Percentiles rank a stretch among this genome's conserved stretches.
Evolutionary conservation across 2,113 vertebrate species (phyloP).

Genomic region (Muntiacus muntjak): DNA sequence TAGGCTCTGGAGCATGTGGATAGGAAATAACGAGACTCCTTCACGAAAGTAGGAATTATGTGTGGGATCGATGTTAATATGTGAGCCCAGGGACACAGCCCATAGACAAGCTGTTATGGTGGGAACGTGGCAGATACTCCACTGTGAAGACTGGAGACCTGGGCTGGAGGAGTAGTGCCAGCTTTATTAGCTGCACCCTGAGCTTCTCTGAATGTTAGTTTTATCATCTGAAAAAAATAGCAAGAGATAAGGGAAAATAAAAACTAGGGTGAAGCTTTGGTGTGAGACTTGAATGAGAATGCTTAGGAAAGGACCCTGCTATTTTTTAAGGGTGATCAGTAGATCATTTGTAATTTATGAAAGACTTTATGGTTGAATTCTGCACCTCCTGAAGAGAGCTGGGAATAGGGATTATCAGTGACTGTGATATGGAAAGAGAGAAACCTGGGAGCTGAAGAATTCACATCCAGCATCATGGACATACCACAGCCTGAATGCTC

Average conservation of each 20-base stretch:
- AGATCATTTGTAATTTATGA: background rate
- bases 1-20: background rate
- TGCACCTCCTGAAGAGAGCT: background rate
- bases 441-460: background rate
- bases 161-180: background rate
- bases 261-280: background rate
- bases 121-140: rapidly evolving
- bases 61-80: rapidly evolving
- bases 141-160: background rate
- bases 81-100: background rate
- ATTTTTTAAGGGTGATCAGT: background rate
- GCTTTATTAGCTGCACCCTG: background rate
- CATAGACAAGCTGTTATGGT: background rate
- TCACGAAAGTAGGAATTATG: background rate
- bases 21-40: background rate
- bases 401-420: background rate
- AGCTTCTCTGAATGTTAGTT: background rate
- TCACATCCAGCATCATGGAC: background rate
- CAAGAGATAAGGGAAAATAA: background rate
- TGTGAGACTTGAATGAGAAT: background rate
- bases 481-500: background rate
- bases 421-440: background rate
- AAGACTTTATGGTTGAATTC: background rate
- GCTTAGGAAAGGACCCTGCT: background rate
- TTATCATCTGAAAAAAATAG: background rate